Percentiles rank a stretch among this genome's conserved stretches.
Conservation (phyloP, 2,797 vertebrate genomes). For the Philypnodon macrostomus region DNA sequence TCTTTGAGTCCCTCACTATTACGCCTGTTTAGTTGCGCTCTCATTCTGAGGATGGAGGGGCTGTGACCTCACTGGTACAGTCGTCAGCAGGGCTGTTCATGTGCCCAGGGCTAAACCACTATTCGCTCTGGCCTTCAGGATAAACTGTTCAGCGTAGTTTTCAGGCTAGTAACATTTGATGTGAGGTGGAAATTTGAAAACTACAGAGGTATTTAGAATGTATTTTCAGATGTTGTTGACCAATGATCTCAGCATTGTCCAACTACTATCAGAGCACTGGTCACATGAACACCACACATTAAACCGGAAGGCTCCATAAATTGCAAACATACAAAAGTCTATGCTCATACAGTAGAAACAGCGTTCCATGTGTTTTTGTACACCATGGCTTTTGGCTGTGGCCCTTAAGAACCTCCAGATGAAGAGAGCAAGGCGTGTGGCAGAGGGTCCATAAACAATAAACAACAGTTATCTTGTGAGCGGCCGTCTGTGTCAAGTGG, state of each 20-base stretch:
- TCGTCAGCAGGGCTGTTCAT: slow-evolving; percentile 58
- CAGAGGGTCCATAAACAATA: slow-evolving; percentile 71
- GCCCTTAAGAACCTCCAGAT: slow-evolving; percentile 53
- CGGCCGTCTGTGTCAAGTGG: slow-evolving; percentile 65
- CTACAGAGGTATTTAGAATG: too few relatives aligned
- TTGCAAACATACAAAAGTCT: slow-evolving; percentile 3
- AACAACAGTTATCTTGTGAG: slow-evolving; percentile 76
- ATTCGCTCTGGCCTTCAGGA: slow-evolving; percentile 58
- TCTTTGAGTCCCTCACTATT: slow-evolving; percentile 61
- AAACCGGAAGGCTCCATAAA: not conserved
- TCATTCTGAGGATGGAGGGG: slow-evolving; percentile 48
- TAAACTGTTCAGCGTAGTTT: slow-evolving; percentile 60
- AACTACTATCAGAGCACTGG: too few relatives aligned
- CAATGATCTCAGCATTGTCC: too few relatives aligned
- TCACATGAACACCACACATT: too few relatives aligned
- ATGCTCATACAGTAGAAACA: slow-evolving; percentile 29
- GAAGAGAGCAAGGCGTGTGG: slow-evolving; percentile 65
- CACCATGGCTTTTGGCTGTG: slow-evolving; percentile 40
- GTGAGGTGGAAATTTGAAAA: too few relatives aligned
- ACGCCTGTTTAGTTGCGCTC: slow-evolving; percentile 68
- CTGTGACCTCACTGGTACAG: slow-evolving; percentile 62
- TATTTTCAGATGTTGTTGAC: too few relatives aligned
- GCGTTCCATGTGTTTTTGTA: slow-evolving; percentile 28
- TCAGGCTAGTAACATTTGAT: slow-evolving; percentile 47
- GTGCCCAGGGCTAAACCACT: slow-evolving; percentile 50